A percentile compares a stretch with the other conserved stretches of the same genome.
phyloP scores from a whole-genome alignment of 2,113 vertebrate species.

The Percopsis transmontana region DNA sequence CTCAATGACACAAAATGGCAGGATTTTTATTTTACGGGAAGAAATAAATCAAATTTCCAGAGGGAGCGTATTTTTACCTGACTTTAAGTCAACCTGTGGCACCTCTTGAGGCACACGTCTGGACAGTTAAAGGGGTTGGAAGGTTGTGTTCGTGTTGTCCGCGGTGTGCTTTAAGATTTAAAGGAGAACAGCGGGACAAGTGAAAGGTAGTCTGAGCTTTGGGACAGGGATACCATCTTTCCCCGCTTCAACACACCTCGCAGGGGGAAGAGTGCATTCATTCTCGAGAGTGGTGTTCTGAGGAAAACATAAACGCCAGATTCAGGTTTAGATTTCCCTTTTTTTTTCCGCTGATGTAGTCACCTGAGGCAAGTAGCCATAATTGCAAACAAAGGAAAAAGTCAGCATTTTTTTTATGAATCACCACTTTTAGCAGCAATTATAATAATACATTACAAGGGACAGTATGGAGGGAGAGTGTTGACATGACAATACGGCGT shows the following conservation, averaged over 20 bases:
- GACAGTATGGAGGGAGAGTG: constrained; percentile 1
- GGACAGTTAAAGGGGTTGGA: neutral
- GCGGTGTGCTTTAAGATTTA: constrained; percentile 13
- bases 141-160: neutral
- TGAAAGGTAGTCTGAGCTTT: neutral
- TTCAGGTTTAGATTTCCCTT: constrained; percentile 9
- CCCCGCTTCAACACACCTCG: constrained; percentile 3
- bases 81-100: constrained; percentile 26
- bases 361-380: neutral
- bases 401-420: constrained; percentile 19
- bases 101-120: constrained; percentile 3
- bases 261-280: constrained; percentile 21
- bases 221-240: constrained; percentile 20
- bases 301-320: constrained; percentile 21
- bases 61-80: constrained; percentile 24
- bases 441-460: constrained; percentile 14
- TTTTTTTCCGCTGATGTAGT: constrained; percentile 9
- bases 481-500: constrained; percentile 13
- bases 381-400: constrained; percentile 25
- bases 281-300: constrained; percentile 5
- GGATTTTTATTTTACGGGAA: constrained; percentile 15
- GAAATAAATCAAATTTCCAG: constrained; percentile 18
- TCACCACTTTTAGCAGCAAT: neutral
- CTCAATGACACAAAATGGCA: constrained; percentile 2
- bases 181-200: neutral